Evolutionary conservation across 2,888 invertebrate species (phyloP).

Genomic region (Chrysolina americana): DNA sequence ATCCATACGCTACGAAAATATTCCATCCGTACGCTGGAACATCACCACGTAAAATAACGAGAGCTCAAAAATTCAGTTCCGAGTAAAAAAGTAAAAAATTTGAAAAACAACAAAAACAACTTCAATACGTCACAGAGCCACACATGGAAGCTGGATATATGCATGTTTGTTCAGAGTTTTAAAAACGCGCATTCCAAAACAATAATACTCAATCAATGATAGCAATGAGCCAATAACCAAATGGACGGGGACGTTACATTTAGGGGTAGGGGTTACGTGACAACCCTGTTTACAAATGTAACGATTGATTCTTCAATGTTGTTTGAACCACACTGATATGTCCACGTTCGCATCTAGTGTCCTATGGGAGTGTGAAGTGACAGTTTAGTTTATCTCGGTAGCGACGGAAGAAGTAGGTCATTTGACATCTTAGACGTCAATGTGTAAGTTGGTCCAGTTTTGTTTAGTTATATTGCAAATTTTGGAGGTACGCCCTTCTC

Average conservation of each 20-base stretch:
- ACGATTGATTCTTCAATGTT: conserved; percentile 71
- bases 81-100: conserved; percentile 47
- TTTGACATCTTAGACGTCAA: conserved; percentile 28
- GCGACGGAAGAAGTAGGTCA: conserved; percentile 27
- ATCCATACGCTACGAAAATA: conserved; percentile 53
- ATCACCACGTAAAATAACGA: conserved; percentile 38
- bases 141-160: conserved; percentile 57
- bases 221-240: conserved; percentile 72
- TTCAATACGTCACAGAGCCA: conserved; percentile 60
- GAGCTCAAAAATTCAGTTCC: conserved; percentile 41
- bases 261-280: conserved; percentile 68
- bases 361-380: conserved; percentile 55
- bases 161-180: conserved; percentile 69
- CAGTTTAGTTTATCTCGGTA: conserved; percentile 41
- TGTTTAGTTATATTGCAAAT: not conserved
- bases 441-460: conserved; percentile 29
- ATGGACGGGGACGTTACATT: conserved; percentile 68
- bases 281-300: conserved; percentile 72
- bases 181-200: conserved; percentile 72
- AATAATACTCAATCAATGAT: conserved; percentile 72
- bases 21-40: conserved; percentile 38
- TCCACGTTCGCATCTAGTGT: conserved; percentile 64
- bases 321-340: conserved; percentile 69
- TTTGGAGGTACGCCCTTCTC: no score
- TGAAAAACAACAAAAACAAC: conserved; percentile 54